Evolutionary conservation across 1,140 invertebrate species (phyloP).

Genomic region (Lepidurus arcticus): DNA sequence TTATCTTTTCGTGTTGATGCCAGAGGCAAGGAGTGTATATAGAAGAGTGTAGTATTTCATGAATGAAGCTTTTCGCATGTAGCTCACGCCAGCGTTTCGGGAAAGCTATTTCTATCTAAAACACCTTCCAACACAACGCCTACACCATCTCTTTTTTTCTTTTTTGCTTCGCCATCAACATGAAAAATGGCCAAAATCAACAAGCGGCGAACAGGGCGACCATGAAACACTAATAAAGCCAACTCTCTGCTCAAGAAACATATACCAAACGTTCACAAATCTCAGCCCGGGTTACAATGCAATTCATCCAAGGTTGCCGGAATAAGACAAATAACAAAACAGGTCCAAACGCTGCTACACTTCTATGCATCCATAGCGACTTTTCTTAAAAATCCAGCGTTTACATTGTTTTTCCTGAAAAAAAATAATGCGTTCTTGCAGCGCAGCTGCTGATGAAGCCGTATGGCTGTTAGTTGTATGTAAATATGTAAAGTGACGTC

Average conservation of each 20-base stretch:
- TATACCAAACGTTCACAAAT: not conserved
- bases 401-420: not conserved
- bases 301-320: not conserved
- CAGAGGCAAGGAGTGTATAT: not conserved
- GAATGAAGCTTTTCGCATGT: constrained; percentile 8
- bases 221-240: constrained; percentile 21
- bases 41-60: not conserved
- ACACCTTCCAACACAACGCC: constrained; percentile 20
- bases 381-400: not conserved
- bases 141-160: not conserved
- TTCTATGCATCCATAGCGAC: not conserved
- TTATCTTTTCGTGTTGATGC: not conserved
- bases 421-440: not conserved
- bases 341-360: not conserved
- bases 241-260: not conserved
- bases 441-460: constrained; percentile 15
- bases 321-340: not conserved
- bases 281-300: not conserved
- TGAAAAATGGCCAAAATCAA: constrained; percentile 1
- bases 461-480: constrained; percentile 9
- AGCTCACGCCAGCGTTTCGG: not conserved
- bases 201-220: constrained; percentile 1
- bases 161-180: constrained; percentile 1
- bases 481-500: constrained; percentile 22
- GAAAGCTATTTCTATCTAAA: constrained; percentile 6